Conservation (phyloP, 2,113 vertebrate species). For the Smithornis capensis region DNA sequence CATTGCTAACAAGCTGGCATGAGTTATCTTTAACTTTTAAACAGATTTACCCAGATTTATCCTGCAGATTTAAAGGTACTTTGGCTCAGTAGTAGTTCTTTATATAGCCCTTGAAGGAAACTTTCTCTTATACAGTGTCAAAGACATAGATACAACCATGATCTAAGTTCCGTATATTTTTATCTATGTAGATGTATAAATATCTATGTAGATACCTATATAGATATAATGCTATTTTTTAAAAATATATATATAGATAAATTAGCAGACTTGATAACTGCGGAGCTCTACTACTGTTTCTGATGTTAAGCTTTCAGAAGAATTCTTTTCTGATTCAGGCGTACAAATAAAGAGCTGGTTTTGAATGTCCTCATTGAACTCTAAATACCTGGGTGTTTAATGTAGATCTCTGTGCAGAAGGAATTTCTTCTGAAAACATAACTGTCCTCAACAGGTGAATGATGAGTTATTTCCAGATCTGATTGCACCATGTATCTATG, state of each 20-base stretch:
- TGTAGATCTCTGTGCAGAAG: background rate
- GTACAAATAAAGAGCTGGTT: background rate
- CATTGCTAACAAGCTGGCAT: background rate
- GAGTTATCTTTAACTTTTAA: background rate
- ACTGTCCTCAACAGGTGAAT: background rate
- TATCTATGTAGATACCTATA: too few species aligned
- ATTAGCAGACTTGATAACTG: background rate
- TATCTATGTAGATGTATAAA: background rate
- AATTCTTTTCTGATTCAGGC: background rate
- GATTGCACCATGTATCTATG: background rate
- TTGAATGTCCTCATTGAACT: background rate
- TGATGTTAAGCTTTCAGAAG: constrained; percentile 9
- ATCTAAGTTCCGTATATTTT: background rate
- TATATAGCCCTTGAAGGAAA: background rate
- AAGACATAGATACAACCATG: background rate
- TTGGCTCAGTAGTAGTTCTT: background rate
- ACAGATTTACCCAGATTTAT: background rate
- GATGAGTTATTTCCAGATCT: background rate
- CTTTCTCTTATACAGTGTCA: background rate
- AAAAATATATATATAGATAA: background rate
- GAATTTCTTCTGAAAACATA: constrained; percentile 2
- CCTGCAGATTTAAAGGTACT: background rate
- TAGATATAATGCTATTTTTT: background rate
- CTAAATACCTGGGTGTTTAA: background rate
- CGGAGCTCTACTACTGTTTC: background rate